phyloP scores from a whole-genome alignment of 1,140 invertebrate species.

The Sycobia sp. region DNA sequence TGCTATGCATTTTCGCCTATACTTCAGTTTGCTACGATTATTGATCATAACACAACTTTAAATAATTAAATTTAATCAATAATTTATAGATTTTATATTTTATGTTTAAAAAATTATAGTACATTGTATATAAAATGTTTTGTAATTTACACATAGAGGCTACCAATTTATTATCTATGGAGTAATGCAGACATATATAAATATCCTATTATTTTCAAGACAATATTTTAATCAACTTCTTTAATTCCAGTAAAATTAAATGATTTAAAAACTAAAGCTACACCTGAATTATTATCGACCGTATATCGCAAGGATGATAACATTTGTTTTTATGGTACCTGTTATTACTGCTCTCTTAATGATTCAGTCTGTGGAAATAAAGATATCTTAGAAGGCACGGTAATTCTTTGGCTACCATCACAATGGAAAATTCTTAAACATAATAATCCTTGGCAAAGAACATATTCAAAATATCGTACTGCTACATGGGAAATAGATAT shows the following conservation, averaged over 20 bases:
- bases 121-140: too few species aligned
- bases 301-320: slow-evolving; percentile 60
- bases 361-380: slow-evolving; percentile 82
- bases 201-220: too few species aligned
- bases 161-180: too few species aligned
- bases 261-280: slow-evolving; percentile 76
- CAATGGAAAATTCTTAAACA: slow-evolving; percentile 69
- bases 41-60: too few species aligned
- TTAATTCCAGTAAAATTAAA: slow-evolving; percentile 68
- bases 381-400: slow-evolving; percentile 77
- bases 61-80: too few species aligned
- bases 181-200: too few species aligned
- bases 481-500: slow-evolving; percentile 82
- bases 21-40: too few species aligned
- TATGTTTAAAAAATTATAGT: too few species aligned
- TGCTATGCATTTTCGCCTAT: too few species aligned
- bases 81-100: too few species aligned
- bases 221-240: not conserved
- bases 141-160: too few species aligned
- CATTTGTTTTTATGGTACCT: slow-evolving; percentile 87
- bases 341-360: slow-evolving; percentile 82
- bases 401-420: slow-evolving; percentile 81
- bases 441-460: slow-evolving; percentile 87
- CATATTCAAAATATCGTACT: slow-evolving; percentile 76
- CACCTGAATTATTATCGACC: slow-evolving; percentile 68